Conservation (phyloP, 2,888 invertebrate species). For the Drosophila helvetica region DNA sequence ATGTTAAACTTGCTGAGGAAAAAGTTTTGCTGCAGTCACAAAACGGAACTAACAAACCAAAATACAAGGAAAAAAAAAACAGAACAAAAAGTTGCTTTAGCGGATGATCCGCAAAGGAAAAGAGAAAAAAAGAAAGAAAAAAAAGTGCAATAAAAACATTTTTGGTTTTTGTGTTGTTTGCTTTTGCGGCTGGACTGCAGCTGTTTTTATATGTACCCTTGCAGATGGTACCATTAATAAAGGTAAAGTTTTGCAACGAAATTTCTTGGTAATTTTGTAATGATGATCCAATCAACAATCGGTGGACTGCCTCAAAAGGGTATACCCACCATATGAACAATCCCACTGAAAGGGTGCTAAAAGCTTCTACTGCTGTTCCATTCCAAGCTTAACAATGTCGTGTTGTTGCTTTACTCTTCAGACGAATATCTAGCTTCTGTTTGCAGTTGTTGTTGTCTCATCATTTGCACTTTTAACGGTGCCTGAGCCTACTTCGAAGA, state of each 20-base stretch:
- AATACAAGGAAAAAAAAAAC: background rate
- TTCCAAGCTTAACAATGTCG: background rate
- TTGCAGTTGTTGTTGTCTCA: background rate
- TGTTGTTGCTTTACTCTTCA: too few species aligned
- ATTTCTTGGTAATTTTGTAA: background rate
- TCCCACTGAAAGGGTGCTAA: background rate
- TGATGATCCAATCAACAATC: too few species aligned
- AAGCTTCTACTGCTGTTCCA: background rate
- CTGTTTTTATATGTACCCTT: background rate
- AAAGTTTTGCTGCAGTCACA: conserved; percentile 17
- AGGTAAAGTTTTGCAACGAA: background rate
- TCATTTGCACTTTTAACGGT: background rate
- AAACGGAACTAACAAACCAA: background rate
- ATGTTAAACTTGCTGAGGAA: background rate
- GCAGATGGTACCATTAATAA: background rate
- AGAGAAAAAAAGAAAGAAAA: too few species aligned
- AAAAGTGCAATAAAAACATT: background rate
- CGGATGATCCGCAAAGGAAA: background rate
- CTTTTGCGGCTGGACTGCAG: conserved; percentile 24
- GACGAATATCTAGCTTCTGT: background rate
- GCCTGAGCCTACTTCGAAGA: background rate
- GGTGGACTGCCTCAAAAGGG: background rate
- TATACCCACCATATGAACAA: background rate
- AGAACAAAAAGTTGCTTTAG: background rate
- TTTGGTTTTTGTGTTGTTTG: background rate